phyloP scores from a whole-genome alignment of 2,888 invertebrate species.

The Piscicola geometra region DNA sequence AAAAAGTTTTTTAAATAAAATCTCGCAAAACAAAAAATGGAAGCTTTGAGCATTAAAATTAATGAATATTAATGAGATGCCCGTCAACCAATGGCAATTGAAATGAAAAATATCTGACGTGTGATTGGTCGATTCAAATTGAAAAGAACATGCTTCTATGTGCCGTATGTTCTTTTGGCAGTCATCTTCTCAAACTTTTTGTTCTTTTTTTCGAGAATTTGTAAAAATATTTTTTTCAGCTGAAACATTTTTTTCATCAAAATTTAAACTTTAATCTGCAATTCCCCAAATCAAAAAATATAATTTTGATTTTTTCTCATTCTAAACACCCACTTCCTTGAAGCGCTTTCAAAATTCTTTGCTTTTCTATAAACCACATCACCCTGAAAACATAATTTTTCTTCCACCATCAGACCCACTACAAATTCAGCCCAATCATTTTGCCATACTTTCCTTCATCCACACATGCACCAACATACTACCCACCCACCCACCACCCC shows the following conservation, averaged over 20 bases:
- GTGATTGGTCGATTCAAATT: slow-evolving; percentile 32
- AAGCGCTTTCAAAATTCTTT: not conserved
- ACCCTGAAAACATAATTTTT: too few relatives aligned
- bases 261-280: too few relatives aligned
- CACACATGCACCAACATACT: too few relatives aligned
- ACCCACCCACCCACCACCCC: too few relatives aligned
- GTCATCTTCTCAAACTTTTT: not conserved
- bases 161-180: not conserved
- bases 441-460: too few relatives aligned
- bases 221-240: too few relatives aligned
- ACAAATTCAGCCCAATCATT: too few relatives aligned
- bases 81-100: slow-evolving; percentile 14
- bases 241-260: too few relatives aligned
- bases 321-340: too few relatives aligned
- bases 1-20: not conserved
- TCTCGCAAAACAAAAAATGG: not conserved
- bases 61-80: slow-evolving; percentile 10
- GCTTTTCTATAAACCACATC: not conserved
- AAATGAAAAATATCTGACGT: slow-evolving; percentile 4
- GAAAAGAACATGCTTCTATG: slow-evolving; percentile 15
- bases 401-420: too few relatives aligned
- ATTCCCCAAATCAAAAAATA: too few relatives aligned
- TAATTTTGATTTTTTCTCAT: not conserved
- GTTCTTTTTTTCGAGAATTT: too few relatives aligned
- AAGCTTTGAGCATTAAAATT: slow-evolving; percentile 12